A percentile compares a stretch with the other conserved stretches of the same genome.
Conservation (phyloP, 2,888 invertebrate species). For the Eucera pruinosa region DNA sequence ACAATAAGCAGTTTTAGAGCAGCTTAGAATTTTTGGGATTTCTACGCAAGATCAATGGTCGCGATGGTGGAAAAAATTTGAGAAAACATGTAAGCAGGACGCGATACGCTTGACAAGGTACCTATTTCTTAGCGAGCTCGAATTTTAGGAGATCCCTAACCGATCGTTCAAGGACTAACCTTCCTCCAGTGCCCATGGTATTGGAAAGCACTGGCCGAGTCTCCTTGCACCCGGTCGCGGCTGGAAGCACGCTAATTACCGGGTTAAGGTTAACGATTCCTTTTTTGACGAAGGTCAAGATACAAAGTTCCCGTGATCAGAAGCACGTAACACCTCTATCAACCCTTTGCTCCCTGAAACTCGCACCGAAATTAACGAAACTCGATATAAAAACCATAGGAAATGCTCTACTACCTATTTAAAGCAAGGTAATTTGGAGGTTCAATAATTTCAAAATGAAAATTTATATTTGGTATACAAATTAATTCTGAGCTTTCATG, state of each 20-base stretch:
- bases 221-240: constrained; percentile 62
- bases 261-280: constrained; percentile 67
- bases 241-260: constrained; percentile 68
- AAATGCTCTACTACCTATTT: too few relatives aligned
- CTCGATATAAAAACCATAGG: too few relatives aligned
- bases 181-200: constrained; percentile 53
- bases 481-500: too few relatives aligned
- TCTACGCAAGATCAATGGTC: neutral
- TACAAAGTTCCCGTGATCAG: constrained; percentile 18
- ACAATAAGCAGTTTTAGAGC: neutral
- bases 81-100: too few relatives aligned
- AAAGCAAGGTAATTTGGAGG: too few relatives aligned
- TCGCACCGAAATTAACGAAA: neutral
- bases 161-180: constrained; percentile 59
- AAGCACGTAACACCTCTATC: neutral
- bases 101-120: constrained; percentile 33
- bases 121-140: constrained; percentile 38
- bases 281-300: constrained; percentile 67
- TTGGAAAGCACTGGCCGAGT: constrained; percentile 61
- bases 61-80: neutral
- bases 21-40: neutral
- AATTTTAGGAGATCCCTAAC: constrained; percentile 59
- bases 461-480: too few relatives aligned
- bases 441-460: too few relatives aligned
- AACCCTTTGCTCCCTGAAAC: neutral